Base-by-base conservation (phyloP, 1,140 invertebrate genomes). In the Oncopeltus fasciatus region DNA sequence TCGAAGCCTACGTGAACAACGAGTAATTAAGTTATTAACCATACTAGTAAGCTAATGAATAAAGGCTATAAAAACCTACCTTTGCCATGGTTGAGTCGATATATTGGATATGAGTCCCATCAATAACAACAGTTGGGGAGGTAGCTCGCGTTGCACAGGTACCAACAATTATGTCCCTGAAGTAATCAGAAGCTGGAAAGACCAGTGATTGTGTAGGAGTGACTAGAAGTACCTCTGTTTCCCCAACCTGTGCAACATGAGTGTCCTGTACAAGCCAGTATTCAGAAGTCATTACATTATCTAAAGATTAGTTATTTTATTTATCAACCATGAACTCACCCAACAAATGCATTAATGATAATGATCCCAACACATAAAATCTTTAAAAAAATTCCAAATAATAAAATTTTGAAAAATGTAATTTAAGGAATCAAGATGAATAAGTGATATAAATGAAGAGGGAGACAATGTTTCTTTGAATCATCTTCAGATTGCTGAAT, bases 151-250 rank as follows among this genome's bases (percentile, higher is more conserved):
- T 44, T 16, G 33, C 28, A 56, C 61, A 65, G 12, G 57, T 57
- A 5, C 73, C 70, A 9, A 70, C 65, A 43, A 68, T 65, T 56
- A 70, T 72, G 51, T 80, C 75, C 60, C 80, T 72, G 1, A 86
- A 62, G 69, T 82, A 83, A 69, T 85, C 84, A 16, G 83, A 78
- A 1, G 82, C 78, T 1, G 84, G 82, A 69, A 83, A 87, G 61
- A 79, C 77, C 38, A 87, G 69, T 18, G 79, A 81, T 65, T 81
- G 78, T 63, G 78, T 77, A 18, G 83, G 80, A 38, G 75, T 75
- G 18, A 86, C 75, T 27, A 83, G 71, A 20, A 78, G 68, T 18
- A 74, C 68, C 43, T 72, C 68, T 47, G 65, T 57, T 31, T 59
- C 63, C 14, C 62, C 61, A 20, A 67, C 68, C 71, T 68, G 56